Base-by-base conservation (phyloP, 1,140 invertebrate species). In the Acromyrmex echinatior region DNA sequence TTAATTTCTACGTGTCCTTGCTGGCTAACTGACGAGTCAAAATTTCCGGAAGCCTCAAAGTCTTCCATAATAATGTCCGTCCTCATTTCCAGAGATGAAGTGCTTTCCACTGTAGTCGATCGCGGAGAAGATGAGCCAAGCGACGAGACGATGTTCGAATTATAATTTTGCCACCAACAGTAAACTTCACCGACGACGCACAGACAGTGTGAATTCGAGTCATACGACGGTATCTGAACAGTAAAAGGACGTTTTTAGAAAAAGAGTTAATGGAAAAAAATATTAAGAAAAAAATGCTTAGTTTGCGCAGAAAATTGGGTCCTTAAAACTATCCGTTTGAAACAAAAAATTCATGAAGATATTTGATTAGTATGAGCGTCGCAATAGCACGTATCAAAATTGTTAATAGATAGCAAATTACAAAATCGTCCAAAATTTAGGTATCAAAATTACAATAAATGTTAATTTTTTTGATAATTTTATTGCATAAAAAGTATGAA, bases 111-210 rank as follows among this genome's bases (percentile, higher is more conserved):
- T 82, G 90, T 91, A 62, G 88, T 92, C 87, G 91, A 88, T 78
- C 78, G 88, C 35, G 87, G 86, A 49, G 81, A 94, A 51, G 94
- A 93, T 73, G 92, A 92, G 81, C 94, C 94, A 77, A 93, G 91
- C 58, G 92, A 93, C 10, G 93, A 82, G 49, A 92, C 89, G 84
- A 89, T 88, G 80, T 88, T 93, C 18, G 86, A 86, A 92, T 95
- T 95, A 94, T 96, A 97, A 92, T 96, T 96, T 92, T 97, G 97
- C 97, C 97, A 97, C 97, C 97, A 97, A 93, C 97, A 97, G 93
- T 97, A 97, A 94, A 97, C 97, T 92, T 97, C 97, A 12, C 97
- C 97, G 86, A 97, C 97, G 80, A 97, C 96, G 92, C 97, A 97
- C 18, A 97, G 95, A 92, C 97, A 97, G 91, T 97, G 97, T 89